Evolutionary conservation across 2,888 invertebrate genomes (phyloP), one percentile per base, ranked within the genome.

Genomic region (Argyresthia albistria): DNA sequence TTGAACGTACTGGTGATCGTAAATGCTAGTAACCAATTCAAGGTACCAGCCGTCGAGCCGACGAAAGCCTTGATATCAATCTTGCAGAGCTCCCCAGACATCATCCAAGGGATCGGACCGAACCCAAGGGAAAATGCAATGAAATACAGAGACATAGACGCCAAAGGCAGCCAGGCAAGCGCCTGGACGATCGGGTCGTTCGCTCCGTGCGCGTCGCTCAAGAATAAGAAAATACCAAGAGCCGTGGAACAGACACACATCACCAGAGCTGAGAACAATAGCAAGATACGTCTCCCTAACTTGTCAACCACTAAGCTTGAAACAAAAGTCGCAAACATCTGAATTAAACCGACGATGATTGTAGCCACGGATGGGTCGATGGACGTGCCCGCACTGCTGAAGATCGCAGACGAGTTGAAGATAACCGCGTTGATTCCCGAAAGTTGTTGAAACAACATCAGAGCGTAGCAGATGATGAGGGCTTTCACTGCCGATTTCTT

Each of bases 371-470:
- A 86, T 0, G 91, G 71, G 11, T 89, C 75, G 25, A 95, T 81
- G 0, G 76, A 58, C 1, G 90, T 89, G 4, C 90, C 91, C 10
- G 94, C 91, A 39, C 88, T 89, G 51, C 76, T 65, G 73, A 97
- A 97, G 56, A 97, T 97, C 1, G 87, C 73, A 0, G 90, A 90
- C 0, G 93, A 90, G 65, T 95, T 95, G 74, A 96, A 94, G 58
- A 96, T 93, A 7, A 96, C 93, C 0, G 94, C 94, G 64, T 96
- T 96, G 51, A 95, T 91, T 43, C 95, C 95, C 56, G 93, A 92
- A 53, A 96, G 83, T 72, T 97, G 97, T 70, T 97, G 97, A 80
- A 97, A 95, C 63, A 96, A 82, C 96, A 97, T 97, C 8, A 97
- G 88, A 3, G 93, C 91, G 67, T 93, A 91, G 58, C 92, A 92